Evolutionary conservation across 2,797 vertebrate species (phyloP), one percentile per base, ranked within the genome.

Genomic region (Dendrocincla tyrannina): DNA sequence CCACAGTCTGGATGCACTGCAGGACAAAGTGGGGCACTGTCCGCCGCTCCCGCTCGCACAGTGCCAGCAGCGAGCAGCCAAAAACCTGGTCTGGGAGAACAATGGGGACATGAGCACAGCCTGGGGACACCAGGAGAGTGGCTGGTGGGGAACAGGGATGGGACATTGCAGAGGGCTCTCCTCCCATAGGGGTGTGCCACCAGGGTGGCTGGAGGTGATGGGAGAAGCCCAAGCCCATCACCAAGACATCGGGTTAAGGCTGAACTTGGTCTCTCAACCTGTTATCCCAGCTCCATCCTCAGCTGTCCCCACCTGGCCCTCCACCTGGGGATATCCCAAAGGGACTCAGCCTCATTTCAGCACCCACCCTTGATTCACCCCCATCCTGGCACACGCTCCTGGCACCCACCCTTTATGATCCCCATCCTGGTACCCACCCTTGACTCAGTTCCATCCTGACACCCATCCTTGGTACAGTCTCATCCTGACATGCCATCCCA

Each of bases 1-100:
- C 99, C 82, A 99, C 98, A 0, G 98, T 88, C 89, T 91, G 96
- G 96, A 99, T 98, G 94, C 99, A 99, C 77, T 99, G 99, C 93
- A 98, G 98, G 74, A 99, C 97, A 11, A 99, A 99, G 47, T 66
- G 97, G 0, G 99, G 99, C 39, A 99, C 97, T 0, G 95, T 98
- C 52, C 93, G 81, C 94, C 97, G 98, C 82, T 99, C 99, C 16
- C 99, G 91, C 83, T 98, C 98, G 4, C 99, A 99, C 69, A 99
- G 97, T 1, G 80, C 97, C 66, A 98, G 98, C 96, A 99, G 97
- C 11, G 98, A 96, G 63, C 99, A 99, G 77, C 99, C 99, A 5
- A 99, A 99, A 64, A 99, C 98, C 77, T 98, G 99, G 49, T 99
- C 99, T 99, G 95, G 52, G 92, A 70, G 73, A 83, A 93, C 33